Evolutionary conservation across 2,113 vertebrate species (phyloP), one percentile per base, ranked within the genome.

Genomic region (Macrotus californicus): DNA sequence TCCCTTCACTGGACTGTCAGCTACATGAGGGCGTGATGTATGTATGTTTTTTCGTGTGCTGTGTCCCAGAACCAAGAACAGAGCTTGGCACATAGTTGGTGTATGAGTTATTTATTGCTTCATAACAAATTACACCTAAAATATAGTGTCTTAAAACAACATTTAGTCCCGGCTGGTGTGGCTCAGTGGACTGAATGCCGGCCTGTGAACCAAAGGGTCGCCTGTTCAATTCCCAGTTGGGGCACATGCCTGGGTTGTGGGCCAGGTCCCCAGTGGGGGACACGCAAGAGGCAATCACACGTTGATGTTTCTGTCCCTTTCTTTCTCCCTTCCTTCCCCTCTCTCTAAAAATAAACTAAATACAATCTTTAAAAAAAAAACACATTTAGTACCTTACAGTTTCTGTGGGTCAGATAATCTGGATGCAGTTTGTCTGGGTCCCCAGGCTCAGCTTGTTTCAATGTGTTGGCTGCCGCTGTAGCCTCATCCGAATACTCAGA

Each of bases 401-500:
- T 31, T 11, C 29, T 6, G 61, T 64, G 61, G 29, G 61, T 64
- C 29, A 64, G 61, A 64, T 13, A 31, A 31, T 64, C 29, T 43
- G 46, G 64, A 46, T 29, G 73, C 10, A 34, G 39, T 19, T 66
- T 14, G 19, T 14, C 79, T 41, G 26, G 54, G 9, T 73, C 50
- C 70, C 72, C 16, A 3, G 61, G 34, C 46, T 86, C 61, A 50
- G 56, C 34, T 18, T 46, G 43, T 46, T 34, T 73, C 56, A 15
- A 54, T 7, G 15, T 14, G 13, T 7, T 26, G 19, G 6, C 72
- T 8, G 7, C 9, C 7, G 31, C 24, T n/a, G 31, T 6, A 0
- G 50, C 73, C 59, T 93, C n/a, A 80, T 43, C 85, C 36, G 41
- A 69, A 75, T 43, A 67, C 73, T 67, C 48, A 29, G 18, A 11